phyloP scores from a whole-genome alignment of 2,888 invertebrate species.

The Drosophila meridionalis region DNA sequence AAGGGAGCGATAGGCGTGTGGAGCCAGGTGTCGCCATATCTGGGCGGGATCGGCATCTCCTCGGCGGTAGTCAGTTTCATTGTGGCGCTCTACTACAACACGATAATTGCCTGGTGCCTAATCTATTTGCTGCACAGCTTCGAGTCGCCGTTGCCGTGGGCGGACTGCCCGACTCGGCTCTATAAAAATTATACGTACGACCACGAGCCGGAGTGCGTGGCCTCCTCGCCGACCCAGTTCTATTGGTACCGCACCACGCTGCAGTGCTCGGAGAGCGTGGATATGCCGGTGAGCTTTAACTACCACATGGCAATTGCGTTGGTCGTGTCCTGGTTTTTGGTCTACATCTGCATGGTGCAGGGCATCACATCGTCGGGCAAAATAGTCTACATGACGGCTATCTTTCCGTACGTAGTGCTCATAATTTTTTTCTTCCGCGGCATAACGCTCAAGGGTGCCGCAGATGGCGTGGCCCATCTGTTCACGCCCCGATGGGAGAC shows the following conservation, averaged over 20 bases:
- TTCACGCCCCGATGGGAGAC: conserved; percentile 97
- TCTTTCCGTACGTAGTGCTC: conserved; percentile 97
- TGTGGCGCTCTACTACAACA: conserved; percentile 98
- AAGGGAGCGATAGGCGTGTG: conserved; percentile 98
- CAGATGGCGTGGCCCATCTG: conserved; percentile 93
- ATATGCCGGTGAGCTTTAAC: conserved; percentile 94
- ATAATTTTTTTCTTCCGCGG: conserved; percentile 98
- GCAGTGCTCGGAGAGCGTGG: conserved; percentile 95
- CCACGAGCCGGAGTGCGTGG: conserved; percentile 92
- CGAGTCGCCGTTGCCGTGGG: conserved; percentile 95
- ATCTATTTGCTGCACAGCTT: conserved; percentile 98
- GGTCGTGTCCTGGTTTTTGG: conserved; percentile 95
- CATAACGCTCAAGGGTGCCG: conserved; percentile 92
- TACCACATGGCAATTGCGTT: conserved; percentile 95
- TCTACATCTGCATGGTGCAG: conserved; percentile 98
- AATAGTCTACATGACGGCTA: conserved; percentile 98
- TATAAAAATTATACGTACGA: conserved; percentile 92
- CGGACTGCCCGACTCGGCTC: conserved; percentile 94
- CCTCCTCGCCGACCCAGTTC: conserved; percentile 95
- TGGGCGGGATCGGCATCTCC: conserved; percentile 96
- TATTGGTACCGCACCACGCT: conserved; percentile 98
- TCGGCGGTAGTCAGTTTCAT: conserved; percentile 98
- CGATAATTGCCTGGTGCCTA: conserved; percentile 98
- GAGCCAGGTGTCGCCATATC: conserved; percentile 94
- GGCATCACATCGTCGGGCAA: conserved; percentile 98